Percentiles rank a stretch among this genome's conserved stretches.
Conservation (phyloP, 2,888 invertebrate genomes). For the Nymphalis c-album region DNA sequence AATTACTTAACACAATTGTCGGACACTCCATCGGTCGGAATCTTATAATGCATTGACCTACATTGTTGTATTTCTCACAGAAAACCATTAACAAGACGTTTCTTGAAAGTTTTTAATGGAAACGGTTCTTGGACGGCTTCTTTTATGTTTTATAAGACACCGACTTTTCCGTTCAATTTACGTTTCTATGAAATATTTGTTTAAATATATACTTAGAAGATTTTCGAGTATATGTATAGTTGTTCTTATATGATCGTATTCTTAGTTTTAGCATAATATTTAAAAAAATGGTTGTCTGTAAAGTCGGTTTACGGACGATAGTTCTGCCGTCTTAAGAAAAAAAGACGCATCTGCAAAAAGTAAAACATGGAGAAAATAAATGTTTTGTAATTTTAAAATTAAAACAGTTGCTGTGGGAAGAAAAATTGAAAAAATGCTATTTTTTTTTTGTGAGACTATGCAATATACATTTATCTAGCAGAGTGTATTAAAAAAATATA, state of each 20-base stretch:
- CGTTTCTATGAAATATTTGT: conserved; percentile 13
- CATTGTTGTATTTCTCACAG: conserved; percentile 1
- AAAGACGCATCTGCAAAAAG: too few species aligned
- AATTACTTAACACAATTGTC: too few species aligned
- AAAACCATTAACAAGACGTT: conserved; percentile 9
- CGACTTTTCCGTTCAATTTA: background rate
- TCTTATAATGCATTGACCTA: conserved; percentile 7
- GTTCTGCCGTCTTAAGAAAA: too few species aligned
- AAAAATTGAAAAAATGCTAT: too few species aligned
- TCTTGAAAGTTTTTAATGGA: conserved; percentile 18
- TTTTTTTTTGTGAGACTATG: too few species aligned
- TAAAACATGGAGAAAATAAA: too few species aligned
- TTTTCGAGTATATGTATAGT: background rate
- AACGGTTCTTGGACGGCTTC: conserved; percentile 13
- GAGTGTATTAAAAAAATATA: too few species aligned
- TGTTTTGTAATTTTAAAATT: too few species aligned
- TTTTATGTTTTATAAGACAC: conserved; percentile 18
- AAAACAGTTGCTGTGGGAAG: too few species aligned
- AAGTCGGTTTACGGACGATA: too few species aligned
- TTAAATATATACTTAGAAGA: background rate
- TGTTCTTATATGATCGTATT: background rate
- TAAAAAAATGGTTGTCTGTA: too few species aligned
- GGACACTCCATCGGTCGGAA: background rate
- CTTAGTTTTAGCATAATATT: background rate
- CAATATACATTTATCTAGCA: too few species aligned